phyloP scores from a whole-genome alignment of 2,113 vertebrate genomes.

The Bucco capensis region DNA sequence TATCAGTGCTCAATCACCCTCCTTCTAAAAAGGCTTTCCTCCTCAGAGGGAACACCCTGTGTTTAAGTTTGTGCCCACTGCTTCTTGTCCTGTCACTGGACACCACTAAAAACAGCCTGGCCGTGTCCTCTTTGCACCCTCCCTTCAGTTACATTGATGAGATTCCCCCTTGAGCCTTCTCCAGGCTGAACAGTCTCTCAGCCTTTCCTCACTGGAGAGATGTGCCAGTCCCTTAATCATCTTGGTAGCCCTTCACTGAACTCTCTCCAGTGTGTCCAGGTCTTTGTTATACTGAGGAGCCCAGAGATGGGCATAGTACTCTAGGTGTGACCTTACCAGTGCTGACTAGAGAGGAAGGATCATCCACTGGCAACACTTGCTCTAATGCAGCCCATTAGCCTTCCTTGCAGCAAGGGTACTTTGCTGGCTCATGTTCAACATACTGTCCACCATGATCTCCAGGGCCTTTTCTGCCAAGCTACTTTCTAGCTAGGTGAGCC shows the following conservation, averaged over 20 bases:
- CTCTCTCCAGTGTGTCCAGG: too few species aligned
- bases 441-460: accelerated
- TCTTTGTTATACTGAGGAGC: neutral
- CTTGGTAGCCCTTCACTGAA: neutral
- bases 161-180: neutral
- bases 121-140: neutral
- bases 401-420: neutral
- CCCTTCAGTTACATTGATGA: neutral
- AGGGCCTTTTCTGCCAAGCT: neutral
- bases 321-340: neutral
- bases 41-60: neutral
- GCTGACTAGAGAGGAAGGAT: neutral
- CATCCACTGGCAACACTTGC: neutral
- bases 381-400: neutral
- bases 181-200: neutral
- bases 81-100: neutral
- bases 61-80: neutral
- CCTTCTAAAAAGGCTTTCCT: neutral
- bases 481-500: neutral
- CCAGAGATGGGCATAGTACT: neutral
- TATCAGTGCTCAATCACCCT: neutral
- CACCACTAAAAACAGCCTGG: neutral
- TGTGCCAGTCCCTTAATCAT: neutral
- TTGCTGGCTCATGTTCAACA: neutral
- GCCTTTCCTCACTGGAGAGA: neutral